Conservation (phyloP, 2,113 vertebrate genomes). For the Bubo bubo region DNA sequence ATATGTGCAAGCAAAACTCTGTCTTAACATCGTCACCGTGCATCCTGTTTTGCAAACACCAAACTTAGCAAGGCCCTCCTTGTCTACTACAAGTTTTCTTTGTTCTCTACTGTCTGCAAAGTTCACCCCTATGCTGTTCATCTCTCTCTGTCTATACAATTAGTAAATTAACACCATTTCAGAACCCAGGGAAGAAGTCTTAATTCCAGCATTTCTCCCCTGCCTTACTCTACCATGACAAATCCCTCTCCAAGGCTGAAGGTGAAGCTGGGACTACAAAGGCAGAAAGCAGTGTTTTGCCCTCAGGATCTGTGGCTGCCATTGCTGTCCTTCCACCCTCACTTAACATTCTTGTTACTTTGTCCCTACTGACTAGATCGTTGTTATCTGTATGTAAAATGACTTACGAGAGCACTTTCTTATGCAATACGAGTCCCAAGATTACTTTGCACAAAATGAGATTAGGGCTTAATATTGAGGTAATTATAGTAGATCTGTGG, state of each 20-base stretch:
- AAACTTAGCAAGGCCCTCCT: background rate
- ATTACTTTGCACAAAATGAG: conserved; percentile 46
- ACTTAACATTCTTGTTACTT: background rate
- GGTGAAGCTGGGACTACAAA: background rate
- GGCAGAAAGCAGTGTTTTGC: background rate
- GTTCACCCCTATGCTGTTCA: background rate
- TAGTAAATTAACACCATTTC: background rate
- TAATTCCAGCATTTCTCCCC: background rate
- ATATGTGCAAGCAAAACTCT: background rate
- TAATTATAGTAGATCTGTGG: conserved; percentile 46
- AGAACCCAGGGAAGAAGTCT: background rate
- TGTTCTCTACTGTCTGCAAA: background rate
- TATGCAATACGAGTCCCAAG: conserved; percentile 6
- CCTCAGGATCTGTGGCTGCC: background rate
- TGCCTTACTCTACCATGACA: background rate
- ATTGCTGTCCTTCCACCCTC: background rate
- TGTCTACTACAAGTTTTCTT: background rate
- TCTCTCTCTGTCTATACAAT: background rate
- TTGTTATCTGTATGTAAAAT: background rate
- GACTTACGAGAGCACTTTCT: background rate
- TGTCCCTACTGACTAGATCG: background rate
- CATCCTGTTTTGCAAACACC: background rate
- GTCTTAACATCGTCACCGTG: background rate
- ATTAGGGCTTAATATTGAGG: conserved; percentile 61
- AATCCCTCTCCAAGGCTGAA: background rate